Base-by-base conservation (phyloP, 2,113 vertebrate genomes). In the Lepidiolamprologus cunningtoni region DNA sequence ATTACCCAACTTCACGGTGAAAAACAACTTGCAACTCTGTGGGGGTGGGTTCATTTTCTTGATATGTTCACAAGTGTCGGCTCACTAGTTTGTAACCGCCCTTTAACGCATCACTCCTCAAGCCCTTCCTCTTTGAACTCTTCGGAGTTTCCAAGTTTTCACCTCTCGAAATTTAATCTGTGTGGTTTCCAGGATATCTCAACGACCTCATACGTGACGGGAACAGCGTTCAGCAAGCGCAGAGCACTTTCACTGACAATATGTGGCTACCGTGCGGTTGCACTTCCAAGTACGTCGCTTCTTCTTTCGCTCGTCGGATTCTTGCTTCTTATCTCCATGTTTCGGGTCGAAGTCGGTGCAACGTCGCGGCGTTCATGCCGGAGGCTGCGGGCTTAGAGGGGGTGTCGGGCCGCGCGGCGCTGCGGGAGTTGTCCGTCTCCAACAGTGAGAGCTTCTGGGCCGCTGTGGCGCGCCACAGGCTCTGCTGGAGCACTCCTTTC, bases 401-500 rank as follows among this genome's bases (percentile, higher is more conserved):
- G 4, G 84, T 91, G 14, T 91, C 82, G 45, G 94, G 94, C 86
- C 93, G 94, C 83, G 71, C 93, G 2, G 90, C 84, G 8, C 94
- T 97, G 73, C 96, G 96, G 63, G 94, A 95, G 17, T 88, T 95
- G 13, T 97, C 96, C 2, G 92, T 97, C 53, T 90, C 95, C 40
- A 89, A 92, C 89, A 78, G 83, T 5, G 94, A 96, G 14, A 14
- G 45, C 28, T 97, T 97, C 93, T 97, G 97, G 97, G 96, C 95
- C 52, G 86, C 89, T 0, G 84, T 96, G 35, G 97, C 94, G 63
- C 95, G 94, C 8, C 95, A 93, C 7, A 90, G 96, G 1, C 95
- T 97, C 13, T 95, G 83, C 35, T 97, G 97, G 97, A 97, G 95
- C 80, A 91, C 80, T 3, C 94, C 96, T 4, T 97, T 97, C 83